Percentiles rank a stretch among this genome's conserved stretches.
These are phyloP conservation scores for Morelia viridis DNA, from an alignment of 2,797 vertebrate species.

Conservation along the genomic window DNA sequence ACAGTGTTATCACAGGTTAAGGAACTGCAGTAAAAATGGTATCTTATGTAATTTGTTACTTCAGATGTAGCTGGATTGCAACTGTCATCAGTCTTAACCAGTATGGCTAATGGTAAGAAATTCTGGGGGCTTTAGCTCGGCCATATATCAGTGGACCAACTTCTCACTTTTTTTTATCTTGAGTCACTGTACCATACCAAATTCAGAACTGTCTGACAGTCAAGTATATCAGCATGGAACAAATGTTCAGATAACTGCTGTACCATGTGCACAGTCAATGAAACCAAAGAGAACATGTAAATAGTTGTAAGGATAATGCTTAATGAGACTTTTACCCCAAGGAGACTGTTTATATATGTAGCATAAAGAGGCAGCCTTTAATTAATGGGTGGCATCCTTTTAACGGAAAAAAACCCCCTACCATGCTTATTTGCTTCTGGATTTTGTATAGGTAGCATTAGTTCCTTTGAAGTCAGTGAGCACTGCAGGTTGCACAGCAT, in stretches of 20 bases:
- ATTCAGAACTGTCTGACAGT: neutral
- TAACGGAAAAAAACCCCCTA: neutral
- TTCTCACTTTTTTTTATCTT: neutral
- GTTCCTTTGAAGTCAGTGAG: neutral
- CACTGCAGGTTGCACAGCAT: neutral
- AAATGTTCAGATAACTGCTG: constrained; percentile 39
- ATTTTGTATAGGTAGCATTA: constrained; percentile 11
- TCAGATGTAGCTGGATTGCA: too few species aligned
- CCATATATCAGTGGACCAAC: too few species aligned
- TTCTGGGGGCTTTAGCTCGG: too few species aligned
- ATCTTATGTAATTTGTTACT: too few species aligned
- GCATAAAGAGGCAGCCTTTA: constrained; percentile 31
- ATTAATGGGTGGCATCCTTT: constrained; percentile 30
- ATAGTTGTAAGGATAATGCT: neutral
- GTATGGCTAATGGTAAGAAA: too few species aligned
- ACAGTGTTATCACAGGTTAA: too few species aligned
- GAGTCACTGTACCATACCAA: neutral
- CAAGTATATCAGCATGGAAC: constrained; percentile 21
- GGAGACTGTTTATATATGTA: neutral
- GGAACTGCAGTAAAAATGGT: too few species aligned
- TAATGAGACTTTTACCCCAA: neutral
- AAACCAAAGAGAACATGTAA: neutral
- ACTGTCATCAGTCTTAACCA: too few species aligned
- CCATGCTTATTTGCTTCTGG: constrained; percentile 21
- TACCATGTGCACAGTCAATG: neutral